These are phyloP conservation scores for Tragelaphus buxtoni DNA, from an alignment of 2,113 vertebrate genomes.

Conservation along the genomic window DNA sequence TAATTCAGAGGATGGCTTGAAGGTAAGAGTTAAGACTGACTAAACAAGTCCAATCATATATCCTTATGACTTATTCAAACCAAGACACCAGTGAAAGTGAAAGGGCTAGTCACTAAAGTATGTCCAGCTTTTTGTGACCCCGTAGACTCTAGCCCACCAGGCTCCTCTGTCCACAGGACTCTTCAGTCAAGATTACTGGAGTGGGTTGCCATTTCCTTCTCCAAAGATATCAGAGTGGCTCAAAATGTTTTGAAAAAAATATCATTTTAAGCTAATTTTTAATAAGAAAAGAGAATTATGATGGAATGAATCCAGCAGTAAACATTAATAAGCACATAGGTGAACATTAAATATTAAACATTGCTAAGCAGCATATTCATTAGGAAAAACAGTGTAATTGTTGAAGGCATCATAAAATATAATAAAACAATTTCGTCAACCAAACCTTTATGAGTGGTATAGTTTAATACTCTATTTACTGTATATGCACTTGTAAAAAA, in stretches of 20 bases:
- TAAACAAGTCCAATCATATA: background rate
- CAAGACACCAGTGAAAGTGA: background rate
- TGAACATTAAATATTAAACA: background rate
- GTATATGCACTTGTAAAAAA: background rate
- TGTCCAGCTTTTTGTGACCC: background rate
- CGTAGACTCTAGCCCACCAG: background rate
- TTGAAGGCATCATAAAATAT: background rate
- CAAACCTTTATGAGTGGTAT: background rate
- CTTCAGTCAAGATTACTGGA: background rate
- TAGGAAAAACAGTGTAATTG: background rate
- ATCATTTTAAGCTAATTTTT: background rate
- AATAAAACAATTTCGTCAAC: background rate
- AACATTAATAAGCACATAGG: background rate
- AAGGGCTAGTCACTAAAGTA: background rate
- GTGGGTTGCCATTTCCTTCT: background rate
- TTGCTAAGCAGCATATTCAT: background rate
- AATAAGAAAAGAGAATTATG: background rate
- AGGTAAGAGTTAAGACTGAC: background rate
- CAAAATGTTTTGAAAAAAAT: background rate
- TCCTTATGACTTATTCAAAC: background rate
- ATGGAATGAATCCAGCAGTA: background rate
- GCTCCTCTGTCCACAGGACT: background rate
- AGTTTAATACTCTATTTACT: constrained; percentile 26
- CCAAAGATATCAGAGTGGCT: background rate
- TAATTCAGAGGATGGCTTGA: background rate